Evolutionary conservation across 2,888 invertebrate genomes (phyloP).

Genomic region (Crepidodera aurea): DNA sequence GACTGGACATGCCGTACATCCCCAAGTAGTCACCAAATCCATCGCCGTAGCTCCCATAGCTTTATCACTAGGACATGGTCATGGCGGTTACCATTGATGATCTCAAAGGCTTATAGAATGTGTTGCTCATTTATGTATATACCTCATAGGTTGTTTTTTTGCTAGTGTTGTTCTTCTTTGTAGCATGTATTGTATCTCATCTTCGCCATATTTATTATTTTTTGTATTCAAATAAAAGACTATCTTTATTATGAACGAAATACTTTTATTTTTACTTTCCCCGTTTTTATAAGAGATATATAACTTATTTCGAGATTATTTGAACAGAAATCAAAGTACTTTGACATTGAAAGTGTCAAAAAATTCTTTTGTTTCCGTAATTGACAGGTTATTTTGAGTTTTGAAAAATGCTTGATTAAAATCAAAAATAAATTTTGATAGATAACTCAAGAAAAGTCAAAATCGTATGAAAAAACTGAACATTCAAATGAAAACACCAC

Average conservation of each 20-base stretch:
- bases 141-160: constrained; percentile 41
- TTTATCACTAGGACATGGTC: constrained; percentile 30
- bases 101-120: constrained; percentile 25
- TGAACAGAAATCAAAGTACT: no score
- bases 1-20: constrained; percentile 44
- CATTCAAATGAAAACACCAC: no score
- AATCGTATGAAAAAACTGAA: no score
- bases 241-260: constrained; percentile 31
- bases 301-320: no score
- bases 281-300: not conserved
- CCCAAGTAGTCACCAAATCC: constrained; percentile 49
- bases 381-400: no score
- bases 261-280: not conserved
- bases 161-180: constrained; percentile 32
- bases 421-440: no score
- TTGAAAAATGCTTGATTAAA: no score
- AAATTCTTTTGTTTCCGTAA: no score
- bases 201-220: constrained; percentile 43
- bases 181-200: constrained; percentile 35
- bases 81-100: constrained; percentile 33
- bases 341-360: no score
- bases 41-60: constrained; percentile 38
- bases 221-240: constrained; percentile 39
- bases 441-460: no score
- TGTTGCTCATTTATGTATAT: constrained; percentile 42